Evolutionary conservation across 35 echinoderm and acorn worm species (phyloP), one percentile per base, ranked within the genome.

Genomic region (Apostichopus parvimensis): DNA sequence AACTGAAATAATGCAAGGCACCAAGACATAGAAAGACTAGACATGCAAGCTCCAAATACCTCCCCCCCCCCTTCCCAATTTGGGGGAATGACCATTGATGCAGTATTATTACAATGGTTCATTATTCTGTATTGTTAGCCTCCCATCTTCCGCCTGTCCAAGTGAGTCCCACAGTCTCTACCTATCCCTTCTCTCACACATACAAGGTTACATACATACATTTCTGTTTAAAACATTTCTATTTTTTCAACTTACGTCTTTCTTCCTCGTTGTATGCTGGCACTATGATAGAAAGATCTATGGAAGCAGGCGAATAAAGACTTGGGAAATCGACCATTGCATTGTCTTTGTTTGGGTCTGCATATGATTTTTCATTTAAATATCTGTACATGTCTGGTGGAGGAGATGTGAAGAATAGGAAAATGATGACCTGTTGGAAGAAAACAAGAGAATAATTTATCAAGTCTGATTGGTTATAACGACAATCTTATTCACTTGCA

Each of bases 231-330:
- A 45, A 6, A 61, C 58, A 61, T 9, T 11, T 61, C 6, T 4
- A 4, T 18, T 15, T n/a, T 58, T 77, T n/a, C 21, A 56, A 79
- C 97, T 99, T 92, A 99, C 97, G 93, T 92, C 97, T 96, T 77
- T 91, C 92, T 82, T 99, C 97, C 93, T 99, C 97, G 93, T 94
- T 96, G 57, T 99, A 99, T 21, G 97, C 96, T 88, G 97, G 97
- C 10, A 99, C 97, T 66, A 99, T 92, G 15, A 99, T 93, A 22
- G 97, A 99, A 15, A 99, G 86, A 5, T 96, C 95, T 22, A 96
- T 83, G 24, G 93, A 79, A 59, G 97, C 86, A 65, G 77, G 89
- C 10, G 93, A 93, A 60, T 80, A 57, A 73, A 99, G 91, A 84
- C 97, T 99, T 73, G 97, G 94, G 83, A 99, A 99, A 22, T 93